Conservation (phyloP, 2,113 vertebrate genomes). For the Calyptomena viridis region DNA sequence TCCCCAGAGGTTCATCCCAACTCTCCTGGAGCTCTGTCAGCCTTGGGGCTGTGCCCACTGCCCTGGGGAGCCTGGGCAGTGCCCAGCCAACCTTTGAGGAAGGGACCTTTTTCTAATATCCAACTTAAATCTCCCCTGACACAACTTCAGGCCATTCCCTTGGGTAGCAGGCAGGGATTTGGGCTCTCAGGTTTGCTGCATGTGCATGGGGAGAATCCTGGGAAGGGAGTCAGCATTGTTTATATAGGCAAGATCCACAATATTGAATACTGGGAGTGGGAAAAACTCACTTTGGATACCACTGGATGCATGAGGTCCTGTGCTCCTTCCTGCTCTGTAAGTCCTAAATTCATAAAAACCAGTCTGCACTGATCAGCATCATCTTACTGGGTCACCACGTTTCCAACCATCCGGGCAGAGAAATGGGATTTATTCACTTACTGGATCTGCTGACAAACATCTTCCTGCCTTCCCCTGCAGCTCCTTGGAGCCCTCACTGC, state of each 20-base stretch:
- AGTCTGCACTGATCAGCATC: not conserved
- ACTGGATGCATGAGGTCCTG: not conserved
- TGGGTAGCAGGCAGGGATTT: not conserved
- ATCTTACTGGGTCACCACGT: not conserved
- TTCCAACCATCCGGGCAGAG: not conserved
- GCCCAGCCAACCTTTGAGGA: not conserved
- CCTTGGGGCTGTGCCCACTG: not conserved
- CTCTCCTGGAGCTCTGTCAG: not conserved
- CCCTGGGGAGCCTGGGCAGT: not conserved
- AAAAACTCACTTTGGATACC: not conserved
- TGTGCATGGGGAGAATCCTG: not conserved
- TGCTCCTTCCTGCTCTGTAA: not conserved
- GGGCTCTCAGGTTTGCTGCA: not conserved
- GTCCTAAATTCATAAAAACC: not conserved
- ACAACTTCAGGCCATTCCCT: not conserved
- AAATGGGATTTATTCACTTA: not conserved
- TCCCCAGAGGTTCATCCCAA: not conserved
- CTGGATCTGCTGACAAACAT: not conserved
- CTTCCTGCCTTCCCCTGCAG: not conserved
- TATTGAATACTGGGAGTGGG: fast-evolving
- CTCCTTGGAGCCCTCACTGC: fast-evolving
- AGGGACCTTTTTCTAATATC: not conserved
- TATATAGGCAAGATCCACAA: not conserved
- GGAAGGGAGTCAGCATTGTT: not conserved
- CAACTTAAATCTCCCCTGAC: not conserved